Evolutionary conservation across 2,113 vertebrate genomes (phyloP).

Genomic region (Melanocharis versteri): DNA sequence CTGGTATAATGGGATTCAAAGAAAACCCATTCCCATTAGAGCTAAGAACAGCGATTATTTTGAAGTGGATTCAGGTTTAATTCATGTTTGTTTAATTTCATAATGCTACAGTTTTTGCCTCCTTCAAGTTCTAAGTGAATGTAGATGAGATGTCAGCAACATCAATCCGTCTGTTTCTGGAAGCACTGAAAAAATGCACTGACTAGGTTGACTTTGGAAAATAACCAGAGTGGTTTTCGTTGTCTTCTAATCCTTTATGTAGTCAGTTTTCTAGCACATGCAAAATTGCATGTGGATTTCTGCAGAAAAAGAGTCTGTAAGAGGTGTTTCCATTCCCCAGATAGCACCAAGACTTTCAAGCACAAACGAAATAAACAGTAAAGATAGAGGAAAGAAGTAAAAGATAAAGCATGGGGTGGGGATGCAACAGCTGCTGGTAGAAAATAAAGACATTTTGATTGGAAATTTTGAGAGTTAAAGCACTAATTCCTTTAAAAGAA

Average conservation of each 20-base stretch:
- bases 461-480: neutral
- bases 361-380: neutral
- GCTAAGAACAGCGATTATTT: neutral
- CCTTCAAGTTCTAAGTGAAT: neutral
- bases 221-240: neutral
- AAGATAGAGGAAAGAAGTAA: neutral
- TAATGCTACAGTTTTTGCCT: neutral
- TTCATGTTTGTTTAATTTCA: conserved; percentile 17
- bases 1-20: conserved; percentile 3
- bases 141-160: neutral
- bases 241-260: neutral
- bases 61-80: neutral
- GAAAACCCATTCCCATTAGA: neutral
- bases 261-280: neutral
- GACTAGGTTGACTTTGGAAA: neutral
- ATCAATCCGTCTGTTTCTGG: neutral
- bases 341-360: neutral
- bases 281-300: neutral
- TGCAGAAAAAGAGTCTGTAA: neutral
- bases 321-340: neutral
- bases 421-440: neutral
- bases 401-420: neutral
- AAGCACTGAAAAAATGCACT: neutral
- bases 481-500: neutral
- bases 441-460: neutral